Percentiles rank a stretch among this genome's conserved stretches.
Conservation (phyloP, 2,797 vertebrate genomes). For the Oryzias dopingdopingensis region DNA sequence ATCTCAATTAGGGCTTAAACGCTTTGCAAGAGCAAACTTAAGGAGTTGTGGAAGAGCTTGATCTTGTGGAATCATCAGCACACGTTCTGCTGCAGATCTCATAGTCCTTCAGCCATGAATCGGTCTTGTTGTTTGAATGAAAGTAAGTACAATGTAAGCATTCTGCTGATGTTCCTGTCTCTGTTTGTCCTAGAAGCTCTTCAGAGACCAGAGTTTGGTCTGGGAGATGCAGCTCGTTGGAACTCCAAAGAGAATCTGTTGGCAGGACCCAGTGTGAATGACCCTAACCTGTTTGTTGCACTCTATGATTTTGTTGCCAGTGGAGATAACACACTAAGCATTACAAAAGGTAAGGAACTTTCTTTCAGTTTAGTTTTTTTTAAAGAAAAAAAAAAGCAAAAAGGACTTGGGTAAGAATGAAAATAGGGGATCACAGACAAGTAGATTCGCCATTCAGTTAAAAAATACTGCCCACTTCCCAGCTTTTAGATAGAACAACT, state of each 20-base stretch:
- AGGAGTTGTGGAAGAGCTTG: conserved; percentile 15
- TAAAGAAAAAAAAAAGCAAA: not conserved
- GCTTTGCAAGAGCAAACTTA: conserved; percentile 25
- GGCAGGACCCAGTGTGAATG: conserved; percentile 94
- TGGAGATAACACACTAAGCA: conserved; percentile 98
- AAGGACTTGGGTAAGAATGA: not conserved
- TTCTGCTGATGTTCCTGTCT: conserved; percentile 6
- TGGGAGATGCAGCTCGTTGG: conserved; percentile 95
- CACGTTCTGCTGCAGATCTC: conserved; percentile 11
- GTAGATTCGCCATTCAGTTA: not conserved
- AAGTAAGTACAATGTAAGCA: conserved; percentile 1
- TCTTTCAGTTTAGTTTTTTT: not conserved
- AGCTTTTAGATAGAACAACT: conserved; percentile 1
- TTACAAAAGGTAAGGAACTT: conserved; percentile 88
- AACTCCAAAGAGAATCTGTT: conserved; percentile 98
- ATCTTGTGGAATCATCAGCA: conserved; percentile 22
- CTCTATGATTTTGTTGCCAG: conserved; percentile 98
- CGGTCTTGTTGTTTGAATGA: conserved; percentile 11
- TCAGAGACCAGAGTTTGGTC: conserved; percentile 93
- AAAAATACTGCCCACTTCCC: not conserved
- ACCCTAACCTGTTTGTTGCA: conserved; percentile 96
- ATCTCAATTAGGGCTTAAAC: conserved; percentile 38
- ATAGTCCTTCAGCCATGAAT: conserved; percentile 4
- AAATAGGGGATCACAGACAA: not conserved
- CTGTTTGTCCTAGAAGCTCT: conserved; percentile 86